Evolutionary conservation across 2,797 vertebrate species (phyloP).

Genomic region (Alcedo atthis): DNA sequence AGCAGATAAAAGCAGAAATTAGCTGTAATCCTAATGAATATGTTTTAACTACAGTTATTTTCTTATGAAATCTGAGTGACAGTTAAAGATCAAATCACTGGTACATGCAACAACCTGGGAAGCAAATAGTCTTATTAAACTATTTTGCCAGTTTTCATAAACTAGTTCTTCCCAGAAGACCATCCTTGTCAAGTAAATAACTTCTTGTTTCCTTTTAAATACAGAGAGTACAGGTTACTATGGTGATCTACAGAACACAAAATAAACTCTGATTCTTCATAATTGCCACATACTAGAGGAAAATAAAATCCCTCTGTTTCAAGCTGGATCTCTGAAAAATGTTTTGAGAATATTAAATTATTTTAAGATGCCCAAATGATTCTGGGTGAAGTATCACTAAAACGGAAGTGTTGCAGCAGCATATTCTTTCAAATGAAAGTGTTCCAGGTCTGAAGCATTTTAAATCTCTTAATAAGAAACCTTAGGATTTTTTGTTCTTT

Average conservation of each 20-base stretch:
- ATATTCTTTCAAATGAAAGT: not conserved
- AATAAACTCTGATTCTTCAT: conserved; percentile 55
- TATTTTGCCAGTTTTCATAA: conserved; percentile 32
- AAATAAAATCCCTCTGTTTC: conserved; percentile 22
- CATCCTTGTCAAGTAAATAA: conserved; percentile 43
- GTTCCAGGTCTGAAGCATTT: not conserved
- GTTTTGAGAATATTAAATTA: not conserved
- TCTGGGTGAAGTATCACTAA: not conserved
- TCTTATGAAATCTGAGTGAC: not conserved
- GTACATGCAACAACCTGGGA: not conserved
- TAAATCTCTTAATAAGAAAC: not conserved
- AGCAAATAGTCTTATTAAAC: conserved; percentile 29
- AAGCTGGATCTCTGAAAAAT: conserved; percentile 15
- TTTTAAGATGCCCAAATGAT: not conserved
- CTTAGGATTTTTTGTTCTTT: not conserved
- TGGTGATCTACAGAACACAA: conserved; percentile 47
- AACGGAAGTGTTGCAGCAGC: not conserved
- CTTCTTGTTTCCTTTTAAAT: conserved; percentile 56
- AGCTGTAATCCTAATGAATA: not conserved
- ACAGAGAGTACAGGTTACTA: conserved; percentile 50
- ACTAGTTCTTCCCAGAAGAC: conserved; percentile 6
- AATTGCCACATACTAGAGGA: conserved; percentile 29
- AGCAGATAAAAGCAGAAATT: not conserved
- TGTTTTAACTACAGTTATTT: not conserved
- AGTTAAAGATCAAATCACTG: not conserved